These are phyloP conservation scores for Bubalus kerabau DNA, from an alignment of 2,113 vertebrate species.

Conservation along the genomic window DNA sequence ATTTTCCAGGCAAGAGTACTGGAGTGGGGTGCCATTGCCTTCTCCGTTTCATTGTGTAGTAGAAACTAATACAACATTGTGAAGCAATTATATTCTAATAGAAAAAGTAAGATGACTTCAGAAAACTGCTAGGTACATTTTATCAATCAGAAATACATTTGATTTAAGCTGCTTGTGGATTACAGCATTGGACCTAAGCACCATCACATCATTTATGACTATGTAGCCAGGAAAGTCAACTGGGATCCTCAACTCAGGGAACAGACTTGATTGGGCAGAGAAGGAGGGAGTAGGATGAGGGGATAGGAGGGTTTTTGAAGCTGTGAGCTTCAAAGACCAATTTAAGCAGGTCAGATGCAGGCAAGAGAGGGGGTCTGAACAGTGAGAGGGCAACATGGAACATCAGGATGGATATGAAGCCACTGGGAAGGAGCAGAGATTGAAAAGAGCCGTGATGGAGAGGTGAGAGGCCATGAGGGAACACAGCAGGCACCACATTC, in stretches of 20 bases:
- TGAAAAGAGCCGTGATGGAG: not conserved
- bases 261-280: not conserved
- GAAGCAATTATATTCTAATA: not conserved
- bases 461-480: not conserved
- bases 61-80: not conserved
- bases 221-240: not conserved
- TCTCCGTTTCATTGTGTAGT: not conserved
- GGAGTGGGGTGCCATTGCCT: no score
- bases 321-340: not conserved
- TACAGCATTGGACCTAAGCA: not conserved
- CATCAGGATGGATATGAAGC: not conserved
- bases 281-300: not conserved
- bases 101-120: not conserved
- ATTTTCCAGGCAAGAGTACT: no score
- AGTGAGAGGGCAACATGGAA: not conserved
- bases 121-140: not conserved
- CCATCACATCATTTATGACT: not conserved
- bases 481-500: not conserved
- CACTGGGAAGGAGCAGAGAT: not conserved
- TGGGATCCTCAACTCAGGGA: not conserved
- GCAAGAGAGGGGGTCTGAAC: not conserved
- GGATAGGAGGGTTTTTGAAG: not conserved
- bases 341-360: not conserved
- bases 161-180: not conserved
- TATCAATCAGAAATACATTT: not conserved